Base-by-base conservation (phyloP, 2,113 vertebrate species). In the Dipodomys ordii region DNA sequence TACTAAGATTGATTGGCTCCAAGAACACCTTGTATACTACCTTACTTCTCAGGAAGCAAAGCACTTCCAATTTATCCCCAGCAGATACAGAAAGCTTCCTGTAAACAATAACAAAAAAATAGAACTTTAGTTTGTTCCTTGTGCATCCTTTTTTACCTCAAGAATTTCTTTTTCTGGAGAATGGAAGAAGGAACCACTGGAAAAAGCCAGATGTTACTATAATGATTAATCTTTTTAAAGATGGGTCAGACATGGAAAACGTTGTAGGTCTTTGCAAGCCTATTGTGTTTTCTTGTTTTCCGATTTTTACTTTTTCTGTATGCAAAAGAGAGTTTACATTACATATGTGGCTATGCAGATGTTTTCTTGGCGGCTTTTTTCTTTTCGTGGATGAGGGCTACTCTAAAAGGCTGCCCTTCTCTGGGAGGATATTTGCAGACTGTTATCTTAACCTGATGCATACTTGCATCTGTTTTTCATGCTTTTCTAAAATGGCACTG, bases 401-500 rank as follows among this genome's bases (percentile, higher is more conserved):
- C 87, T 96, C 72, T 11, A 86, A 82, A 39, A 87, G 87, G 30
- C 44, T 89, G 46, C 84, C 83, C 93, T 95, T 60, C 80, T 91
- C 28, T n/a, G 73, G 78, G 93, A 94, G 71, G 91, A 0, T 60
- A 92, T 96, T 92, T 95, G 95, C 91, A 97, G 88, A 78, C 78
- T 60, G 73, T 74, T 87, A 60, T 93, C 81, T 88, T 62, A 5
- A 28, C 84, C 57, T 3, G 65, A 92, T 91, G 46, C 53, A 25
- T 49, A 72, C 74, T 95, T 77, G 32, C 95, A 96, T 96, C 96
- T 97, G 96, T 96, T 97, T 97, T 79, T 95, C 88, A 84, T 96
- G 93, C 85, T 73, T 96, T 97, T 97, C 90, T 93, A 97, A 97
- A 97, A 89, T 35, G 57, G 78, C 97, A 97, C 97, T 96, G 91